A percentile compares a stretch with the other conserved stretches of the same genome.
These are phyloP conservation scores for Ischnus inquisitorius DNA, from an alignment of 2,888 invertebrate species.

Conservation along the genomic window DNA sequence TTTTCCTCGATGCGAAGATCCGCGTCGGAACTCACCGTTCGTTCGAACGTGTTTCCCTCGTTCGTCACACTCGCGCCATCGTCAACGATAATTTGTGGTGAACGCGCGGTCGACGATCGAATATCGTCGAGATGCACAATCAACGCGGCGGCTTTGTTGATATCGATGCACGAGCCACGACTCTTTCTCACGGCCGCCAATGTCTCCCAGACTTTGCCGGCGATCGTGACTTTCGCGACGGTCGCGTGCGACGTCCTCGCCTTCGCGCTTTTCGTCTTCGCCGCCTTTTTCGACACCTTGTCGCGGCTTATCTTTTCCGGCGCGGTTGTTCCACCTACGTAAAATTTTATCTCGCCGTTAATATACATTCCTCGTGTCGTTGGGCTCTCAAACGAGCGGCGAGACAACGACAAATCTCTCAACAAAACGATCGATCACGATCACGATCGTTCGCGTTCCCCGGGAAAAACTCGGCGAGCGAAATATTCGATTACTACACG, in stretches of 20 bases:
- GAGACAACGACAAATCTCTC: not conserved
- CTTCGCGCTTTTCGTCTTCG: slow-evolving; percentile 73
- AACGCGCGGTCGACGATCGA: slow-evolving; percentile 13
- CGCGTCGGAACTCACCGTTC: slow-evolving; percentile 18
- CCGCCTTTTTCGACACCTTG: slow-evolving; percentile 76
- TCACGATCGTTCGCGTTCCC: not conserved
- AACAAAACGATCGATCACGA: not conserved
- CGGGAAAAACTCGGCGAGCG: not conserved
- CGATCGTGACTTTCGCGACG: slow-evolving; percentile 72
- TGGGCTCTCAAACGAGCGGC: not conserved
- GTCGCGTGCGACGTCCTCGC: slow-evolving; percentile 65
- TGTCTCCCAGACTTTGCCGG: slow-evolving; percentile 80
- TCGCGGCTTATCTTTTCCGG: slow-evolving; percentile 75
- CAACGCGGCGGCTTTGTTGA: slow-evolving; percentile 69
- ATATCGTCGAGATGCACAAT: slow-evolving; percentile 70
- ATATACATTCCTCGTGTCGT: slow-evolving; percentile 5
- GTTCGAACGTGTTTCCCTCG: not conserved
- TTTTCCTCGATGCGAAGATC: slow-evolving; percentile 54
- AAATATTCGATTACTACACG: not conserved
- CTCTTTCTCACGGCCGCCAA: slow-evolving; percentile 76
- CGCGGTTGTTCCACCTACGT: slow-evolving; percentile 70
- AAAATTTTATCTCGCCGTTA: slow-evolving; percentile 18
- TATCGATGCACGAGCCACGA: slow-evolving; percentile 73
- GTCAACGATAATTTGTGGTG: not conserved
- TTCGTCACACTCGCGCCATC: slow-evolving; percentile 5